phyloP scores from a whole-genome alignment of 2,888 invertebrate genomes.

The Lasioglossum villosulum region DNA sequence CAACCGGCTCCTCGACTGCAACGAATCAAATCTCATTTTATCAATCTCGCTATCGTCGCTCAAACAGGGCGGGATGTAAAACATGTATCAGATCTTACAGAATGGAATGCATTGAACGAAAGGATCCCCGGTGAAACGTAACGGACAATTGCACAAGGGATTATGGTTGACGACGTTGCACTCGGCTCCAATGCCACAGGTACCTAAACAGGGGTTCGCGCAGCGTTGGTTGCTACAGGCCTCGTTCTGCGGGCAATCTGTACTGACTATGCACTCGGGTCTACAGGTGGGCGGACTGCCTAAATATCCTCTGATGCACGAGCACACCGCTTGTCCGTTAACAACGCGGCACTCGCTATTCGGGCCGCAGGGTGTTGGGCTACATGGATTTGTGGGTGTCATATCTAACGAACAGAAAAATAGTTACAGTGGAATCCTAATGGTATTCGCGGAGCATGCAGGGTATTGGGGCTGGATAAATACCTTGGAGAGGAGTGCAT shows the following conservation, averaged over 20 bases:
- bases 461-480: not conserved
- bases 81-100: conserved; percentile 84
- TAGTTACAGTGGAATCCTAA: not conserved
- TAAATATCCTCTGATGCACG: conserved; percentile 90
- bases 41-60: not conserved
- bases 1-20: conserved; percentile 79
- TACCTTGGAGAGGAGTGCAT: conserved; percentile 85
- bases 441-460: not conserved
- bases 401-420: conserved; percentile 77
- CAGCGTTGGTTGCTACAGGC: conserved; percentile 93
- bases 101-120: conserved; percentile 88
- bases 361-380: conserved; percentile 91
- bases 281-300: conserved; percentile 92
- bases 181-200: conserved; percentile 91
- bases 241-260: conserved; percentile 90
- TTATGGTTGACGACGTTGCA: conserved; percentile 93
- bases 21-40: conserved; percentile 18
- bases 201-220: conserved; percentile 92
- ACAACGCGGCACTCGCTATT: conserved; percentile 89
- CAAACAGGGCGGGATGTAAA: not conserved
- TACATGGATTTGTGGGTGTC: conserved; percentile 87
- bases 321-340: conserved; percentile 87
- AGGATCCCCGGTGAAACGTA: conserved; percentile 90
- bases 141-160: conserved; percentile 91
- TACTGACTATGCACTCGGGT: conserved; percentile 91